phyloP scores from a whole-genome alignment of 2,113 vertebrate genomes.

The Dunckerocampus dactyliophorus region DNA sequence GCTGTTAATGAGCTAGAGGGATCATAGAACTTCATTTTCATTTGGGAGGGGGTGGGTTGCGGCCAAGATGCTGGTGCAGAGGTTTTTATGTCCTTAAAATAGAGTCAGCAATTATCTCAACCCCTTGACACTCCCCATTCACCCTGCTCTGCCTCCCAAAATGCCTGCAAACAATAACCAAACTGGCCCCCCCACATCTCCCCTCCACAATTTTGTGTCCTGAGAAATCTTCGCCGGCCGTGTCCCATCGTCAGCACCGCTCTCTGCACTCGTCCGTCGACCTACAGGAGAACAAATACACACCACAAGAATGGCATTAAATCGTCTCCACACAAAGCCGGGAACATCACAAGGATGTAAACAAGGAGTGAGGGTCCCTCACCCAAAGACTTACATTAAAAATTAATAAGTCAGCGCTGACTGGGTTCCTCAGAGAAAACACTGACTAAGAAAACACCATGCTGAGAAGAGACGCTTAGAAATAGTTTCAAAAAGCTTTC shows the following conservation, averaged over 20 bases:
- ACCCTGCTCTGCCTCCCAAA: slow-evolving; percentile 41
- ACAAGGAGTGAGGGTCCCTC: slow-evolving; percentile 62
- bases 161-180: slow-evolving; percentile 59
- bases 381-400: slow-evolving; percentile 66
- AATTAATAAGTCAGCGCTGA: slow-evolving; percentile 60
- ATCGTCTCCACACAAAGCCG: slow-evolving; percentile 46
- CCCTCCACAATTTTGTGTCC: slow-evolving; percentile 26
- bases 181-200: slow-evolving; percentile 12
- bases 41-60: slow-evolving; percentile 48
- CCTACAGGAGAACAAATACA: slow-evolving; percentile 16
- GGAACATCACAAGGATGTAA: slow-evolving; percentile 68
- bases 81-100: slow-evolving; percentile 72
- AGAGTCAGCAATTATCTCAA: slow-evolving; percentile 72
- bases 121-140: slow-evolving; percentile 58
- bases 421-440: slow-evolving; percentile 61
- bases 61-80: slow-evolving; percentile 66
- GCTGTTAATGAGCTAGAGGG: slow-evolving; percentile 80
- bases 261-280: slow-evolving; percentile 23
- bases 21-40: slow-evolving; percentile 74
- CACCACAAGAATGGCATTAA: slow-evolving; percentile 32
- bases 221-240: slow-evolving; percentile 48
- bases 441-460: slow-evolving; percentile 44
- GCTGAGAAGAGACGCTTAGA: slow-evolving; percentile 41
- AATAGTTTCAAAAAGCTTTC: slow-evolving; percentile 53
- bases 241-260: slow-evolving; percentile 52